Base-by-base conservation (phyloP, 2,113 vertebrate genomes). In the Dissostichus mawsoni region DNA sequence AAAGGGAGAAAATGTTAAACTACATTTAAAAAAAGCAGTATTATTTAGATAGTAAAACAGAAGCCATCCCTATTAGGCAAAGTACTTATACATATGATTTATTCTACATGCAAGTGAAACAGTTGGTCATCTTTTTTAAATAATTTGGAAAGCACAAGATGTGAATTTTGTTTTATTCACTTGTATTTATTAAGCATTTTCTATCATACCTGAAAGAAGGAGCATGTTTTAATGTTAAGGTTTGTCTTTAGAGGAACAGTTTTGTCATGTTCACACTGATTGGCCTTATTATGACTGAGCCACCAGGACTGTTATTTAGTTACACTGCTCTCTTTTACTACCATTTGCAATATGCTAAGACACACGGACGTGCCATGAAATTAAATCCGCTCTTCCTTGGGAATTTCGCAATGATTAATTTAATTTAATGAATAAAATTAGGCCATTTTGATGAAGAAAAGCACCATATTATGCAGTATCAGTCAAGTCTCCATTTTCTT, bases 21-120 rank as follows among this genome's bases (percentile, higher is more conserved):
- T 73, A 16, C 51, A 58, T 61, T 8, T 80, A 0, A 47, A 67
- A 29, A 85, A 82, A 65, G 18, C 58, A 72, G 57, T 77, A 68
- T 41, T 80, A 56, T 58, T 44, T 11, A 18, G 65, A 50, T 36
- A 50, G 16, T 75, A 75, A 65, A 82, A 68, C 23, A 7, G 13
- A 80, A 82, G 57, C 51, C 76, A 79, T 79, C 11, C 61, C 52
- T 57, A 62, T 18, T 16, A 45, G 8, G 47, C 14, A 44, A 33
- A 48, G 17, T 44, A 44, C 14, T 45, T 57, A 25, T 20, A 8
- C 51, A 20, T 41, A 11, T 16, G 18, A 13, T 18, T 63, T 13
- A 16, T 50, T 44, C 59, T 9, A 18, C 17, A 53, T 41, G 23
- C 8, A 48, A n/a, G 4, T 50, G 25, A 51, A 47, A 50, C 3